Evolutionary conservation across 2,888 invertebrate genomes (phyloP), one percentile per base, ranked within the genome.

Genomic region (Spatulosminthurus flaviceps): DNA sequence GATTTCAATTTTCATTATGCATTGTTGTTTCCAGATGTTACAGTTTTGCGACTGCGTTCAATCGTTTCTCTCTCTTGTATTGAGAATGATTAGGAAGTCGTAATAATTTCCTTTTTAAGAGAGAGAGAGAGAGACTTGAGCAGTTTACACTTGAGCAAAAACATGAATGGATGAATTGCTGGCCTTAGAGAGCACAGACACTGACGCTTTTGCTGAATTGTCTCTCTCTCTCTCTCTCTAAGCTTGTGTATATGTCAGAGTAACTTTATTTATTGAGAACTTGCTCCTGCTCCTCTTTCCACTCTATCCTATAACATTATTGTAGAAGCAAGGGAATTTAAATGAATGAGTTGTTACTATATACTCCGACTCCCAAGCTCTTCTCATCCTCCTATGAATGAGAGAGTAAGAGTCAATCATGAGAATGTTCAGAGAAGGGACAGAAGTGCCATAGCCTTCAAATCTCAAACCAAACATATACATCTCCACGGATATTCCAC

Each of bases 71-170:
- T 60, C 51, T 21, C 61, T n/a, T 60, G 73, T 72, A 82, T 84
- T 83, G 83, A 80, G 81, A 81, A 84, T 84, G 84, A 84, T 84
- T 84, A 84, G 84, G 84, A 84, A 84, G 84, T 84, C 81, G 80
- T 84, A 83, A 84, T 84, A 83, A 83, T 84, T 84, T 84, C 84
- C 84, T 84, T 81, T 84, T 84, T 84, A 84, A 84, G 84, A 79
- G 72, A 61, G 71, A 70, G 83, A 83, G 83, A 84, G 84, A 79
- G 72, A 61, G 71, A 70, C 67, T 77, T 71, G 64, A 71, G 42
- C 72, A 77, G 78, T 78, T 78, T 72, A 78, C 78, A 78, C 72
- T 78, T 72, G 78, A 61, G 72, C 66, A 72, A 78, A 77, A 78
- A 72, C 78, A 78, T 78, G 78, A 78, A 78, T 78, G 78, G 61